Base-by-base conservation (phyloP, 1,140 invertebrate species). In the Dermatophagoides farinae region DNA sequence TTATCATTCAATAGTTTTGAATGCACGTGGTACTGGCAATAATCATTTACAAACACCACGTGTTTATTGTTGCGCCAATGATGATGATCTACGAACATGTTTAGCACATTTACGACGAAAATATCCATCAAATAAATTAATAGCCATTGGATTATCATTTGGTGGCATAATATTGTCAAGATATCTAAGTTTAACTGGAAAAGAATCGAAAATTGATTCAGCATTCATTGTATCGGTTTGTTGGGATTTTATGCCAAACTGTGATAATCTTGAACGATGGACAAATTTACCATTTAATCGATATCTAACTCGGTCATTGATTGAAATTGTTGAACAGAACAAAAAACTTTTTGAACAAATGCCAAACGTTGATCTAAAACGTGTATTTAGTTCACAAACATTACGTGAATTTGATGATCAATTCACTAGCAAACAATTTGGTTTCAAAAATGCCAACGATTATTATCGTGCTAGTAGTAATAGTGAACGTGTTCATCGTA, bases 401-500 rank as follows among this genome's bases (percentile, higher is more conserved):
- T 81, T 90, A 60, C 77, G 83, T 64, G 81, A 88, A 69, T 89
- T 90, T 74, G 86, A 90, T 73, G 74, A 78, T 10, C 71, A 79
- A 41, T 88, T 88, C 69, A 89, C 86, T n/a, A 75, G 78, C 12
- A 80, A 80, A 63, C 81, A 87, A 69, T 89, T 88, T 75, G 85
- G 85, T 0, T 89, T 83, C 69, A 75, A 77, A 60, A 78, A 81
- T 64, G 82, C 82, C 39, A 78, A 85, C 18, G 82, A 83, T 39
- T 91, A 90, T 70, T 90, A 91, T 70, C 70, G 72, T 41, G 77
- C 78, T 51, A 84, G 85, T 6, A 79, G 80, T 44, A 71, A 87
- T 47, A 79, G 83, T 62, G 77, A 81, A 64, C 86, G 86, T 71
- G 70, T 86, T 61, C 75, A 79, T 63, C 69, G 75, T 11, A 81